Evolutionary conservation across 2,113 vertebrate species (phyloP), one percentile per base, ranked within the genome.

Genomic region (Arvicanthis niloticus): DNA sequence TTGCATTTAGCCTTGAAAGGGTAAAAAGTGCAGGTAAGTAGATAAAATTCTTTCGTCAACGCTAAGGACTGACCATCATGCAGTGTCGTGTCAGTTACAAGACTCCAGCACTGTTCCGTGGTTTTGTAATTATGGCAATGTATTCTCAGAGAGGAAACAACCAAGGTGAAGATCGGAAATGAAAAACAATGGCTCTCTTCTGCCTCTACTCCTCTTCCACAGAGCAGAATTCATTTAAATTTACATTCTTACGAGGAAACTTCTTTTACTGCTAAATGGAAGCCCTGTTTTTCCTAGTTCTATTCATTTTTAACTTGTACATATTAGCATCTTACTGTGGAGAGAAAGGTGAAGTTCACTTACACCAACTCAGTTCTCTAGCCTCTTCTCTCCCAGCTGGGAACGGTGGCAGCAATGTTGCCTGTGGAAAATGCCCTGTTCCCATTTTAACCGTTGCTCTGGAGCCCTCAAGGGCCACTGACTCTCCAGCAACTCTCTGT

Each of bases 11-110:
- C 17, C 21, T 65, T 76, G 34, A 11, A 26, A 29, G 40, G 13
- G 88, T 76, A 81, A 89, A 89, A 17, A 67, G 75, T 85, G 42
- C 37, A 31, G 15, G 11, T 70, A 81, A 45, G 45, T 45, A 45
- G 45, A 80, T 65, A 93, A 80, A 94, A 82, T 58, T 72, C 19
- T 51, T 17, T 80, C 88, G 53, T 80, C 68, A 90, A 80, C 53
- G 53, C 6, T 94, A 58, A 97, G 65, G 48, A 85, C 80, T 48
- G 75, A 22, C 53, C 58, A 84, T 68, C 37, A 70, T 29, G 5
- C 15, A 65, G 45, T 67, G 1, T 78, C 45, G 45, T 67, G 1
- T 78, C 45, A n/a, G 78, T 80, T 86, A 80, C 3, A 67, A 89
- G 42, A 91, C 80, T 65, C 37, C 0, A 72, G 73, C 19, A 21